phyloP scores from a whole-genome alignment of 2,113 vertebrate genomes.

The Phaethon lepturus region DNA sequence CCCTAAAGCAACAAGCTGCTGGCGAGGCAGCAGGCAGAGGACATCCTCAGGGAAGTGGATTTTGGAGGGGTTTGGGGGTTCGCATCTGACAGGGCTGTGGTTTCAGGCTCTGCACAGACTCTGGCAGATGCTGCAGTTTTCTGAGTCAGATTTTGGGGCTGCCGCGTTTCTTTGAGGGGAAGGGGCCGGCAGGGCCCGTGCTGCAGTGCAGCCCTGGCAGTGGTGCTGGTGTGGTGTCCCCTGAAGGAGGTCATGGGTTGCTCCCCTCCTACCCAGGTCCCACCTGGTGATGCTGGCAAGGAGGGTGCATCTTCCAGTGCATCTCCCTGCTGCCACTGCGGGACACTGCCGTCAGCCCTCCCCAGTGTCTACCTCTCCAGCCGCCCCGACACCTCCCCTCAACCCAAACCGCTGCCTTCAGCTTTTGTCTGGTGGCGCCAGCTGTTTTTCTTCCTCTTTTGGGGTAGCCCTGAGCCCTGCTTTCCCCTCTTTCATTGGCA shows the following conservation, averaged over 20 bases:
- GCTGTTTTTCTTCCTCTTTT: not conserved
- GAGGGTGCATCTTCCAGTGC: not conserved
- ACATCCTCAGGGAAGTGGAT: not conserved
- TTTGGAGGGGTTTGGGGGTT: not conserved
- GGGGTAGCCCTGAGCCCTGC: not conserved
- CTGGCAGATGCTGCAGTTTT: not conserved
- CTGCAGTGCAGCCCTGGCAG: not conserved
- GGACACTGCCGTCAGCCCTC: not conserved
- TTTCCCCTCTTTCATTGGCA: not conserved
- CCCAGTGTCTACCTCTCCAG: not conserved
- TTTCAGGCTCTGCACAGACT: not conserved
- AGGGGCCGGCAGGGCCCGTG: not conserved
- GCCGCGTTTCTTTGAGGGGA: not conserved
- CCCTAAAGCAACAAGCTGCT: not conserved
- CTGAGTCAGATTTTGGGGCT: not conserved
- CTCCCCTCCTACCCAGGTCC: not conserved
- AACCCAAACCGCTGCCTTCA: not conserved
- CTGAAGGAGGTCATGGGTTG: not conserved
- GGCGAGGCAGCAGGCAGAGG: not conserved
- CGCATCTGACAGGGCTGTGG: not conserved
- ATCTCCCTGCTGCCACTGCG: not conserved
- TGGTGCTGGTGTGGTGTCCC: not conserved
- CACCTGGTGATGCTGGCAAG: not conserved
- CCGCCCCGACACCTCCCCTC: not conserved
- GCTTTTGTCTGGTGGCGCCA: not conserved